Percentiles rank a stretch among this genome's conserved stretches.
Evolutionary conservation across 2,888 invertebrate genomes (phyloP).

Genomic region (Chrysolina haemoptera): DNA sequence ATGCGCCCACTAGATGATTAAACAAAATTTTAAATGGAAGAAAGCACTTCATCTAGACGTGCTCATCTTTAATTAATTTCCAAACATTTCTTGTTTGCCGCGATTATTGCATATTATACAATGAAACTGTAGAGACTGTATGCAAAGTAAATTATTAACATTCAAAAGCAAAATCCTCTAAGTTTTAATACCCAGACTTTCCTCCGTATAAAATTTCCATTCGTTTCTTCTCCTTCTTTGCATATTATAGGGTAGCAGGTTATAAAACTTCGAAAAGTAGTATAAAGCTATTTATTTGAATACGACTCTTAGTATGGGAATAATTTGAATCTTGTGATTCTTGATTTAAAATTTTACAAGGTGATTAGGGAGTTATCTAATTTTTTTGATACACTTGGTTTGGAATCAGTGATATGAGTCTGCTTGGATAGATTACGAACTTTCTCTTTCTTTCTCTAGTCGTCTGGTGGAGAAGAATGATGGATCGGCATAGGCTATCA

Average conservation of each 20-base stretch:
- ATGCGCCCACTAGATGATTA: slow-evolving; percentile 56
- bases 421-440: no score
- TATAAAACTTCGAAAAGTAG: slow-evolving; percentile 6
- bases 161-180: slow-evolving; percentile 69
- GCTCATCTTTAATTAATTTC: slow-evolving; percentile 62
- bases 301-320: background rate
- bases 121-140: slow-evolving; percentile 63
- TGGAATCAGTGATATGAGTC: no score
- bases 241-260: slow-evolving; percentile 42
- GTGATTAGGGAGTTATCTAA: background rate
- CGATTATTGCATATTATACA: slow-evolving; percentile 67
- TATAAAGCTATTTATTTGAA: slow-evolving; percentile 17
- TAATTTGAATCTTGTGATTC: background rate
- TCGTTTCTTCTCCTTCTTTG: slow-evolving; percentile 66
- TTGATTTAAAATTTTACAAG: background rate
- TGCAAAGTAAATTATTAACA: slow-evolving; percentile 71
- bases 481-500: no score
- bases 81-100: slow-evolving; percentile 63
- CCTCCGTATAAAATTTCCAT: slow-evolving; percentile 70
- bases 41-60: slow-evolving; percentile 43
- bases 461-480: no score
- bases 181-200: slow-evolving; percentile 68
- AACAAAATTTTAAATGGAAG: slow-evolving; percentile 15
- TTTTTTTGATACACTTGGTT: no score
- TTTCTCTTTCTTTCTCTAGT: no score